phyloP scores from a whole-genome alignment of 2,797 vertebrate species.

The Synaphobranchus kaupii region DNA sequence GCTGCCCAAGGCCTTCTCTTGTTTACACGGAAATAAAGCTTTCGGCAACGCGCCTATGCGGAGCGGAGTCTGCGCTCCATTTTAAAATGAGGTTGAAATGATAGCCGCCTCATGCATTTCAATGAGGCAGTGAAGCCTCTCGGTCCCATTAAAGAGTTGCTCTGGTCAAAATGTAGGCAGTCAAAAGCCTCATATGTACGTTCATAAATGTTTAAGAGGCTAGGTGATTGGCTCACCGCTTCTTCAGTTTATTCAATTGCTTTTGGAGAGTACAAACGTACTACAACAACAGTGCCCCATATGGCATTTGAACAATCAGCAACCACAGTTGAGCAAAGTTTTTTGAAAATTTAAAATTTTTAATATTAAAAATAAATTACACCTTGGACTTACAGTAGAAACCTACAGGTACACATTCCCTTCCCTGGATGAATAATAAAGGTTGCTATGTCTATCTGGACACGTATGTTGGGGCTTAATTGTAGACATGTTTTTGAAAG shows the following conservation, averaged over 20 bases:
- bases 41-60: neutral
- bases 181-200: neutral
- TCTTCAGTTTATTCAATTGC: neutral
- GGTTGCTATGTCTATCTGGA: neutral
- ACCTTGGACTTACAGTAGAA: neutral
- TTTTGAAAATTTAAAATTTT: no score
- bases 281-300: neutral
- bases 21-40: neutral
- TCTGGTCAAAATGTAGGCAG: neutral
- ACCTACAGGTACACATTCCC: no score
- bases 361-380: neutral
- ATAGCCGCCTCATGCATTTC: neutral
- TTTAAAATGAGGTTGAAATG: neutral
- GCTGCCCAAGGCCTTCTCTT: neutral
- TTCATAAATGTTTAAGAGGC: neutral
- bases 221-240: neutral
- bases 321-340: no score
- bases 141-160: neutral
- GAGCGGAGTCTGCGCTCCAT: neutral
- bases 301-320: neutral
- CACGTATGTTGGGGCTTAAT: neutral
- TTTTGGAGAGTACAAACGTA: neutral
- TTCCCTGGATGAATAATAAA: neutral
- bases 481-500: neutral
- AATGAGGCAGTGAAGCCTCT: neutral